Evolutionary conservation across 2,888 invertebrate genomes (phyloP).

Genomic region (Scaptomyza flava): DNA sequence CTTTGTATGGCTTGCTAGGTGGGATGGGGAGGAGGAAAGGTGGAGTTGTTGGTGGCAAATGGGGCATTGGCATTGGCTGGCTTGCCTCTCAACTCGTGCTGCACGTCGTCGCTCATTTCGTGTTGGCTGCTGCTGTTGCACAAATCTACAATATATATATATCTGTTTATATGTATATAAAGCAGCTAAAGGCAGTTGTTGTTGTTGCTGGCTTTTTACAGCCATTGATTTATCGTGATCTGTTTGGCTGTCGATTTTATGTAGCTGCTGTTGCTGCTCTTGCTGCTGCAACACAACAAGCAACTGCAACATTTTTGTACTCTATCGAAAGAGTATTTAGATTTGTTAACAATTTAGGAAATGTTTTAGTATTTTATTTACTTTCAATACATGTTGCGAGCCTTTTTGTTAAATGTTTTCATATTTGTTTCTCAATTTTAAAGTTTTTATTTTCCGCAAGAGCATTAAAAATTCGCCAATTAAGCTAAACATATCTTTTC

Average conservation of each 20-base stretch:
- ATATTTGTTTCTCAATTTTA: background rate
- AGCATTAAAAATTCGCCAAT: conserved; percentile 6
- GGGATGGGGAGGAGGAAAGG: background rate
- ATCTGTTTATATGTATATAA: conserved; percentile 50
- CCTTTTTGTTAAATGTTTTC: background rate
- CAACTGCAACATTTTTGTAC: conserved; percentile 54
- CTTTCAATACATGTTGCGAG: no score
- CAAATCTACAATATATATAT: conserved; percentile 59
- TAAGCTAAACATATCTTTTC: conserved; percentile 2
- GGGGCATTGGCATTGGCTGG: conserved; percentile 36
- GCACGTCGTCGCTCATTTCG: conserved; percentile 79
- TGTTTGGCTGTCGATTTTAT: conserved; percentile 77
- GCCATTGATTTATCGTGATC: conserved; percentile 81
- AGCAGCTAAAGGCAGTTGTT: conserved; percentile 36
- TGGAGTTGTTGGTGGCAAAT: conserved; percentile 18
- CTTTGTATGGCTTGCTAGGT: background rate
- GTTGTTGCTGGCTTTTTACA: conserved; percentile 55
- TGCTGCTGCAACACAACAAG: conserved; percentile 54
- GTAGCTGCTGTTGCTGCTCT: conserved; percentile 42
- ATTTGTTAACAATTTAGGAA: background rate
- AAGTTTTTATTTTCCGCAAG: conserved; percentile 5
- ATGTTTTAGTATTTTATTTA: no score
- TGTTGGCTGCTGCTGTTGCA: conserved; percentile 60
- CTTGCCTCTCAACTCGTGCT: conserved; percentile 69
- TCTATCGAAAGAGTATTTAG: background rate